Evolutionary conservation across 2,113 vertebrate species (phyloP).

Genomic region (Pyrgilauda ruficollis): DNA sequence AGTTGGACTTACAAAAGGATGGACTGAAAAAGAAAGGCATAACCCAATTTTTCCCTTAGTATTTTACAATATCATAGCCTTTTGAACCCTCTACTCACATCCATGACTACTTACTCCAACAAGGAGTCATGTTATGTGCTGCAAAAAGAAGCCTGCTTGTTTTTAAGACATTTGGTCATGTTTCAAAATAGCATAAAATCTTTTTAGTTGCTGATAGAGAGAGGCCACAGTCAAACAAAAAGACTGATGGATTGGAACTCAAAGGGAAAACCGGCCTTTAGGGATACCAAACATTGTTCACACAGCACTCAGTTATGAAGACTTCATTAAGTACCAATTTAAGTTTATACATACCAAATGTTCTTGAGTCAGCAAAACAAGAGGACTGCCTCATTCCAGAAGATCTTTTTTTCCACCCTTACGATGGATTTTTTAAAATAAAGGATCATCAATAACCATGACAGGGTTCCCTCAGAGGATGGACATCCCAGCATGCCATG

Average conservation of each 20-base stretch:
- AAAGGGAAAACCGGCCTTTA: neutral
- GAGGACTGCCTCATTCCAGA: neutral
- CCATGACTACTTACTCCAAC: neutral
- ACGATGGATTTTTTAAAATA: neutral
- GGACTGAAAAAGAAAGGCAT: neutral
- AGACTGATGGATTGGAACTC: neutral
- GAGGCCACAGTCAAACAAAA: neutral
- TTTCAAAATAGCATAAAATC: slow-evolving; percentile 3
- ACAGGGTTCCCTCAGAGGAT: neutral
- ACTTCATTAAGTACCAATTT: slow-evolving; percentile 14
- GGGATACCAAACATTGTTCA: neutral
- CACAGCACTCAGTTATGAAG: neutral
- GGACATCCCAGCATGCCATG: neutral
- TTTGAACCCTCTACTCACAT: neutral
- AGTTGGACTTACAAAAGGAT: neutral
- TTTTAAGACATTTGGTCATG: neutral
- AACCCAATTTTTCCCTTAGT: neutral
- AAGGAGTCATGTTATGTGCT: neutral
- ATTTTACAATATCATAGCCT: neutral
- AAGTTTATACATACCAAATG: slow-evolving; percentile 16
- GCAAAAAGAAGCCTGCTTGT: neutral
- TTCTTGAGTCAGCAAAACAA: slow-evolving; percentile 28
- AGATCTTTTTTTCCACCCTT: slow-evolving; percentile 1
- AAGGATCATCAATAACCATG: slow-evolving; percentile 14
- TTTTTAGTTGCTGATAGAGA: neutral